Evolutionary conservation across 2,797 vertebrate genomes (phyloP).

Genomic region (Gallinago nigripennis): DNA sequence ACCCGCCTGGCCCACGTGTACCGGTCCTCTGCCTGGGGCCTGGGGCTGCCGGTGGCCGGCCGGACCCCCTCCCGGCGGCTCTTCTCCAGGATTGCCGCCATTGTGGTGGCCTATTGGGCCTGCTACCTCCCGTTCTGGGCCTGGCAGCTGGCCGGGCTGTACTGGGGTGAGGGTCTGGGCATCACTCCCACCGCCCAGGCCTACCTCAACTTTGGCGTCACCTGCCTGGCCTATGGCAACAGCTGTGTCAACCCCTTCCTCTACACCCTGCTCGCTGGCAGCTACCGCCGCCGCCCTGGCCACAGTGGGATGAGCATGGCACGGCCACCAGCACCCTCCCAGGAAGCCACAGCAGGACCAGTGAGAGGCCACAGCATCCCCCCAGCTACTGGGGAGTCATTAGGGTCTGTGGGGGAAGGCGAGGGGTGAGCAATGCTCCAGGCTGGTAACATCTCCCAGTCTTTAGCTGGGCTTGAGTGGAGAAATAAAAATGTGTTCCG

Average conservation of each 20-base stretch:
- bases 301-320: rapidly evolving
- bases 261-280: constrained; percentile 83
- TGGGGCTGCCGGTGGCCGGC: neutral
- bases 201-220: constrained; percentile 87
- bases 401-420: rapidly evolving
- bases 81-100: constrained; percentile 81
- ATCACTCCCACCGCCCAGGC: constrained; percentile 76
- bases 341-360: neutral
- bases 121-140: constrained; percentile 90
- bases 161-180: constrained; percentile 72
- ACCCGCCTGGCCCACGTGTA: constrained; percentile 72
- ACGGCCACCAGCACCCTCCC: neutral
- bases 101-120: constrained; percentile 84
- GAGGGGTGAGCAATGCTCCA: neutral
- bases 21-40: constrained; percentile 62
- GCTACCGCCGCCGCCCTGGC: constrained; percentile 71
- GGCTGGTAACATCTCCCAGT: neutral
- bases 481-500: neutral
- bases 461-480: neutral
- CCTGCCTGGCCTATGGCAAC: constrained; percentile 88
- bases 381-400: neutral
- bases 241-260: constrained; percentile 88
- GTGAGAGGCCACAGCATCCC: neutral
- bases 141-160: constrained; percentile 85
- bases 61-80: constrained; percentile 74